These are phyloP conservation scores for Eurypyga helias DNA, from an alignment of 2,113 vertebrate species.

Conservation along the genomic window DNA sequence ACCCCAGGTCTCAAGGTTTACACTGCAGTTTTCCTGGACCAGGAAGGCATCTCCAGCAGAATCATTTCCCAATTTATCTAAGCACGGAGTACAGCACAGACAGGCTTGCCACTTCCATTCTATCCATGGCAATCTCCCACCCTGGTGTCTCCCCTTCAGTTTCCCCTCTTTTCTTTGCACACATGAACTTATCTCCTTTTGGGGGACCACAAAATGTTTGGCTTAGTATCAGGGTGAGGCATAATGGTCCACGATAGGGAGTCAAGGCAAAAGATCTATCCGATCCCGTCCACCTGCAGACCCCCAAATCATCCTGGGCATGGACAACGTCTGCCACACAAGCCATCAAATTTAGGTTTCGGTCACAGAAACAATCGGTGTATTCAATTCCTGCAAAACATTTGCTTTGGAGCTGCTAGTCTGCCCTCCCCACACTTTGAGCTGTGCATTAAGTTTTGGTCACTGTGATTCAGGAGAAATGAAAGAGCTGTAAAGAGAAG, in stretches of 20 bases:
- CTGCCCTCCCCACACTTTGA: neutral
- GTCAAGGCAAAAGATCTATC: neutral
- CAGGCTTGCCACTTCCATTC: neutral
- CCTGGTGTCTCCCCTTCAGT: neutral
- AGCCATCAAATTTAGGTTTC: rapidly evolving
- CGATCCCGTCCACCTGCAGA: neutral
- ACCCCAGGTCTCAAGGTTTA: neutral
- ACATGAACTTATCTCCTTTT: neutral
- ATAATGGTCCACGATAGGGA: neutral
- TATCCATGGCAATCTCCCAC: neutral
- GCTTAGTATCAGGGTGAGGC: rapidly evolving
- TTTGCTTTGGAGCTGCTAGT: neutral
- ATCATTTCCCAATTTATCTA: too few species aligned
- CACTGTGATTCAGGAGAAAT: rapidly evolving
- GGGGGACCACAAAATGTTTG: neutral
- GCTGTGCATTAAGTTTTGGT: neutral
- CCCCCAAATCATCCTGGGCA: neutral
- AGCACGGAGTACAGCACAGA: neutral
- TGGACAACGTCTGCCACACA: rapidly evolving
- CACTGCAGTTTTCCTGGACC: neutral
- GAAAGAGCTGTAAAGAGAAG: neutral
- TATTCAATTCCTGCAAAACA: neutral
- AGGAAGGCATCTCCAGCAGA: neutral
- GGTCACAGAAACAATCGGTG: neutral
- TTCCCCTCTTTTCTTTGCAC: neutral